phyloP scores from a whole-genome alignment of 2,797 vertebrate genomes.

The Heteromormyrus szaboi region DNA sequence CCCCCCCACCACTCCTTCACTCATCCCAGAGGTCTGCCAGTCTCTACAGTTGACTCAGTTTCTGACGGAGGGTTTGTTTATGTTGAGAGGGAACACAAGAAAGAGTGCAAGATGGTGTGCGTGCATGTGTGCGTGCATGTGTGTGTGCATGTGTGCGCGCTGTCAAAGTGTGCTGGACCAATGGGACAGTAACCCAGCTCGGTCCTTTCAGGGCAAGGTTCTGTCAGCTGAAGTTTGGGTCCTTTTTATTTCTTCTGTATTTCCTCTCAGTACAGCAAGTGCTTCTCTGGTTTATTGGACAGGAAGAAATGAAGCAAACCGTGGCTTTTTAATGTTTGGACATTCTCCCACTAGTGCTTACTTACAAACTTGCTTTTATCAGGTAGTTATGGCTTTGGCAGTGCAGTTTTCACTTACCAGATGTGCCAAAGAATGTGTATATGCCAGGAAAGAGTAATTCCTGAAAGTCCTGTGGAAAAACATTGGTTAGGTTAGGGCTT shows the following conservation, averaged over 20 bases:
- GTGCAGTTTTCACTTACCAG: neutral
- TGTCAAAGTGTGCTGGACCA: neutral
- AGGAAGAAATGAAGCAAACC: neutral
- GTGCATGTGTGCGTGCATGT: neutral
- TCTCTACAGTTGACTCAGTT: neutral
- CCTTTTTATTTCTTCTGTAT: neutral
- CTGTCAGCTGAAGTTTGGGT: neutral
- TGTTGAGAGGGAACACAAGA: neutral
- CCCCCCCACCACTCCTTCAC: neutral
- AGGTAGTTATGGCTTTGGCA: neutral
- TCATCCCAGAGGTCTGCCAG: neutral
- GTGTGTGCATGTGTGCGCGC: neutral
- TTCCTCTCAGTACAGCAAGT: neutral
- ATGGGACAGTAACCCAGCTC: neutral
- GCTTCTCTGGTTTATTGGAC: neutral
- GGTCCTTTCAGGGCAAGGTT: neutral
- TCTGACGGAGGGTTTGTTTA: neutral
- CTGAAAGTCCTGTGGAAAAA: neutral
- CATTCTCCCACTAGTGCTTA: neutral
- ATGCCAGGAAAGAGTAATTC: neutral
- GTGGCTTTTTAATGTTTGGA: neutral
- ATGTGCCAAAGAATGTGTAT: neutral
- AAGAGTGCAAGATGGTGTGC: neutral
- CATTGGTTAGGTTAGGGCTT: neutral
- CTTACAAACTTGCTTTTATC: neutral